phyloP scores from a whole-genome alignment of 2,797 vertebrate species.

The Chloroceryle amazona region DNA sequence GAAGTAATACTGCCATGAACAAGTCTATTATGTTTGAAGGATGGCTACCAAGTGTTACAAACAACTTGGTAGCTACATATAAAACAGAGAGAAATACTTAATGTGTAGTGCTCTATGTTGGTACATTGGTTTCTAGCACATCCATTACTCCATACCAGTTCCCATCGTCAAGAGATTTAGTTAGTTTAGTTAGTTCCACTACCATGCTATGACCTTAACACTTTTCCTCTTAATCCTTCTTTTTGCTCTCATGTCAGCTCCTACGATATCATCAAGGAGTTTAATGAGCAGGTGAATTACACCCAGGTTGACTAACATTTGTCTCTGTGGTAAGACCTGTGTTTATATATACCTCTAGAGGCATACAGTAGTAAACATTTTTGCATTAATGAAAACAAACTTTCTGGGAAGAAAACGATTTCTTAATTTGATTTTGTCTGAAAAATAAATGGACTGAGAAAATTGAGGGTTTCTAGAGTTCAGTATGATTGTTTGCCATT shows the following conservation, averaged over 20 bases:
- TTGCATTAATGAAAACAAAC: background rate
- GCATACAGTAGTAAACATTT: background rate
- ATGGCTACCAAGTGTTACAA: background rate
- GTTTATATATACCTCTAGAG: background rate
- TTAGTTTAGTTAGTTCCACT: background rate
- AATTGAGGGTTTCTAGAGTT: background rate
- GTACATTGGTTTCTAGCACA: background rate
- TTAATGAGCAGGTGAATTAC: background rate
- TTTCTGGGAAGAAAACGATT: background rate
- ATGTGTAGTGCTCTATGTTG: background rate
- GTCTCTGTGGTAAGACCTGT: background rate
- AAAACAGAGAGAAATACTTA: background rate
- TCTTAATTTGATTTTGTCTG: fast-evolving
- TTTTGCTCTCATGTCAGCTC: background rate
- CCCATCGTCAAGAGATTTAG: background rate
- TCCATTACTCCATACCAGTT: background rate
- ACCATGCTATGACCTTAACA: background rate
- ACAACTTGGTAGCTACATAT: background rate
- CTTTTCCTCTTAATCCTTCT: background rate
- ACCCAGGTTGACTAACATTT: background rate
- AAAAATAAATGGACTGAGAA: background rate
- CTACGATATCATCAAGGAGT: background rate
- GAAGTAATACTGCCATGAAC: background rate
- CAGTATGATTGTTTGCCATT: background rate
- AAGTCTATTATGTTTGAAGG: background rate